Conservation (phyloP, 2,797 vertebrate genomes). For the Numenius phaeopus region DNA sequence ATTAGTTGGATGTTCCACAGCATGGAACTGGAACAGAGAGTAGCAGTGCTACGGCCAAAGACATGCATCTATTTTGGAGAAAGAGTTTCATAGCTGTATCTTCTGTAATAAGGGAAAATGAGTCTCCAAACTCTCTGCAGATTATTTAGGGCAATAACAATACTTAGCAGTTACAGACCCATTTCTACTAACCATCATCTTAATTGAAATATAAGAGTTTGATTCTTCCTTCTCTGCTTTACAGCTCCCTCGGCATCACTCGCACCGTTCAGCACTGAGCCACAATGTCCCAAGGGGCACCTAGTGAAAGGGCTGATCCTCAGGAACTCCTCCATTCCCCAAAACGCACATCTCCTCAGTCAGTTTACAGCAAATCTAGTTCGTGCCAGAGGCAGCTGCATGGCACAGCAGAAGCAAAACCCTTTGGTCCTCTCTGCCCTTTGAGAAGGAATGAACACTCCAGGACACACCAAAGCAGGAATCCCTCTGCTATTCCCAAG, state of each 20-base stretch:
- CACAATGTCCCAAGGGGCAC: background rate
- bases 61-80: background rate
- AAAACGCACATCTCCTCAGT: background rate
- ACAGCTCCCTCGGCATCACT: background rate
- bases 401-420: background rate
- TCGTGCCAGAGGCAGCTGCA: background rate
- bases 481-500: background rate
- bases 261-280: background rate
- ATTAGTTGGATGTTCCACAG: background rate
- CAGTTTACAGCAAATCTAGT: background rate
- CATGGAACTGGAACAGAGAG: background rate
- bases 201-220: background rate
- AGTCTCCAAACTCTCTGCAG: background rate
- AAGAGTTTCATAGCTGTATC: background rate
- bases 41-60: background rate
- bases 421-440: background rate
- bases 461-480: background rate
- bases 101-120: background rate
- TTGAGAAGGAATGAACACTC: background rate
- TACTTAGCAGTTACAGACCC: background rate
- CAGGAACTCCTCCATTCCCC: background rate
- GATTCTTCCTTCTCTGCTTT: background rate
- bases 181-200: background rate
- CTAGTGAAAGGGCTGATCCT: background rate
- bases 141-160: background rate